Evolutionary conservation across 2,888 invertebrate genomes (phyloP), one percentile per base, ranked within the genome.

Genomic region (Autographa pulchrina): DNA sequence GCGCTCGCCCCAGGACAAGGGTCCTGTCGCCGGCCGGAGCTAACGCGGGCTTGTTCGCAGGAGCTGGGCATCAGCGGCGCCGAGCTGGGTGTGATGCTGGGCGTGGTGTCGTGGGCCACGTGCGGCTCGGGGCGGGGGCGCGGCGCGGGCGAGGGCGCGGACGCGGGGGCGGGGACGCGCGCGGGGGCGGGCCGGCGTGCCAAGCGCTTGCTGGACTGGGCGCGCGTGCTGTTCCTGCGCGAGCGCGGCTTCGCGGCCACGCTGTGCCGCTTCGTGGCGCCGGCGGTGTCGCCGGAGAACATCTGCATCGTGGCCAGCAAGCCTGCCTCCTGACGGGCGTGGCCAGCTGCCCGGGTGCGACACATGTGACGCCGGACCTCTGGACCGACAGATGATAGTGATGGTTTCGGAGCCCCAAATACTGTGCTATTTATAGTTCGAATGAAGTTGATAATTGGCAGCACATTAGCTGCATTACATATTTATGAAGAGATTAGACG

Each of bases 51-150:
- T 4, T 59, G 14, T 31, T 87, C 90, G 14, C 88, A 97, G 96
- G 92, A 95, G 60, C 90, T 96, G 73, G 96, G 96, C 4, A 94
- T 98, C 43, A 92, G 89, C 0, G 92, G 92, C 0, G 94, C 96
- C 1, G 97, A 98, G 68, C 97, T 99, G 90, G 96, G 97, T 80
- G 96, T 98, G 35, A 96, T 99, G 87, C 97, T 97, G 71, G 97
- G 98, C 78, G 96, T 99, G 86, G 98, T 98, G 9, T 98, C 98
- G 87, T 99, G 99, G 99, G 98, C 98, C 0, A 98, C 98, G 1
- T 98, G 98, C 92, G 98, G 98, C 8, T 91, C 92, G 86, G 97
- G 97, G 0, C 95, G 96, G 6, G 13, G 14, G 16, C 18, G 32
- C 4, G 0, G 1, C 11, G 43, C 8, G 0, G 54, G 41, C 11